A percentile compares a stretch with the other conserved stretches of the same genome.
These are phyloP conservation scores for Halesus radiatus DNA, from an alignment of 1,140 invertebrate species.

Conservation along the genomic window DNA sequence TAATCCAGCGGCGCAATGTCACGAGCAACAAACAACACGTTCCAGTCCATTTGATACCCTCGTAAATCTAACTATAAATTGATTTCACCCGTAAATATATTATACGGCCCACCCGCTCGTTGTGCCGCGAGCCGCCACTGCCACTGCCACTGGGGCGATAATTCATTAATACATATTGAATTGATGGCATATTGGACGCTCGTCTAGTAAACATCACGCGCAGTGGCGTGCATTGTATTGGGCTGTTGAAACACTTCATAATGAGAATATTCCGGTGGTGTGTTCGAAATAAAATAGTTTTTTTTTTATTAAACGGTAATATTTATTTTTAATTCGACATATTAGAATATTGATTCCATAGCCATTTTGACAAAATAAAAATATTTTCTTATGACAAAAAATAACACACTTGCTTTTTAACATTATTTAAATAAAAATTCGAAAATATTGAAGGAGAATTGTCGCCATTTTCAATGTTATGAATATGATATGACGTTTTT, in stretches of 20 bases:
- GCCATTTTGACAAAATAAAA: no score
- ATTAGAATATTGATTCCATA: no score
- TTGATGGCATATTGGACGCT: constrained; percentile 53
- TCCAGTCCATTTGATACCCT: constrained; percentile 51
- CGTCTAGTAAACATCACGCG: constrained; percentile 5
- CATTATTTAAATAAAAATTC: no score
- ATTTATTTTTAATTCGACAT: no score
- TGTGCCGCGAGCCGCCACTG: constrained; percentile 35
- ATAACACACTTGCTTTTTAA: no score
- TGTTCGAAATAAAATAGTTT: no score
- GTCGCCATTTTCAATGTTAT: no score
- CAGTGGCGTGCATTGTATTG: constrained; percentile 2
- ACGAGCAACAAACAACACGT: constrained; percentile 15
- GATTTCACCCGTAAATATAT: constrained; percentile 55
- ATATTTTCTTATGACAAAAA: no score
- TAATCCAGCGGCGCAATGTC: neutral
- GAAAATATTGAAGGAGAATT: no score
- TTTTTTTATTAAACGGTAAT: no score
- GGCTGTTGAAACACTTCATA: neutral
- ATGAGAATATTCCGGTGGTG: neutral
- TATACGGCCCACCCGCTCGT: constrained; percentile 40
- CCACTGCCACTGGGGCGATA: constrained; percentile 45
- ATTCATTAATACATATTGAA: constrained; percentile 55
- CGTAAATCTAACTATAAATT: constrained; percentile 56
- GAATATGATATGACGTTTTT: no score